These are phyloP conservation scores for Gallinago jamesoni DNA, from an alignment of 2,113 vertebrate genomes.

Conservation along the genomic window DNA sequence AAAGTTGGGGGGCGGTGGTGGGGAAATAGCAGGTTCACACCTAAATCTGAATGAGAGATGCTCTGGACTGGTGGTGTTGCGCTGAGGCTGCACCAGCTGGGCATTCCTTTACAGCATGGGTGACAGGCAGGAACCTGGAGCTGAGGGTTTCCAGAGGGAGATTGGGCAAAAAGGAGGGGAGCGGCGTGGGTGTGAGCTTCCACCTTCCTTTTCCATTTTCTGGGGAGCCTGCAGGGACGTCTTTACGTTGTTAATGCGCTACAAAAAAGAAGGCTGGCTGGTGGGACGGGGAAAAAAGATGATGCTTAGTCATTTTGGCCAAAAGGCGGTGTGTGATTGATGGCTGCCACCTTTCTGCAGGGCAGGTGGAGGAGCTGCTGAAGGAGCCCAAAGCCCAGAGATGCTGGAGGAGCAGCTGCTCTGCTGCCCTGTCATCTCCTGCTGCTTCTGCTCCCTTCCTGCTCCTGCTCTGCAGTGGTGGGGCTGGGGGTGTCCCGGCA, in stretches of 20 bases:
- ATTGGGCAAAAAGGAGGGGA: not conserved
- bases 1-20: conserved; percentile 14
- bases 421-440: not conserved
- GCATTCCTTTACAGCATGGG: not conserved
- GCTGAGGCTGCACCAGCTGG: not conserved
- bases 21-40: conserved; percentile 28
- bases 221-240: not conserved
- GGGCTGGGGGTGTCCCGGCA: not conserved
- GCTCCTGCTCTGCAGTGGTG: rapidly evolving
- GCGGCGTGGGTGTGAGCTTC: not conserved
- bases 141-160: not conserved
- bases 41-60: not conserved
- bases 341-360: not conserved
- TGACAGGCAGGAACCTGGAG: not conserved
- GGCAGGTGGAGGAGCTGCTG: not conserved
- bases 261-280: not conserved
- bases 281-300: not conserved
- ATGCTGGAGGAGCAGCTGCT: rapidly evolving
- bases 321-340: not conserved
- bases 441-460: not conserved
- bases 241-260: not conserved
- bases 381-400: not conserved
- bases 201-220: not conserved
- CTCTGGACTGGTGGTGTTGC: not conserved
- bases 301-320: not conserved